A percentile compares a stretch with the other conserved stretches of the same genome.
Evolutionary conservation across 2,888 invertebrate genomes (phyloP).

Genomic region (Drosophila imparisetae): DNA sequence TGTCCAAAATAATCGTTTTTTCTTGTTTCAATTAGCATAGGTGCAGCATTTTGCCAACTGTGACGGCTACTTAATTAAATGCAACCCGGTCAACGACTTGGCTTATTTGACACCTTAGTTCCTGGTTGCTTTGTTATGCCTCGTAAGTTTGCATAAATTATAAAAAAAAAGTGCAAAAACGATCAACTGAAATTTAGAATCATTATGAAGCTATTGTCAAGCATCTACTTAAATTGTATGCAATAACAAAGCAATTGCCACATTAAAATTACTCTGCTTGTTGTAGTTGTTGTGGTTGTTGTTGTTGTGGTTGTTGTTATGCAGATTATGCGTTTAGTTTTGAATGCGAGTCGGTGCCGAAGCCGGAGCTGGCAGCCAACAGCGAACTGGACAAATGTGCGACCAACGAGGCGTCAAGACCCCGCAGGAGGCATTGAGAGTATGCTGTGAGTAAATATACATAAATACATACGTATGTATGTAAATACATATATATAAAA

Average conservation of each 20-base stretch:
- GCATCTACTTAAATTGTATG: conserved; percentile 41
- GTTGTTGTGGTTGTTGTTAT: conserved; percentile 24
- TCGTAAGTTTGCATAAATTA: conserved; percentile 37
- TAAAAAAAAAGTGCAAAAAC: conserved; percentile 39
- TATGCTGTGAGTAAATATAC: conserved; percentile 39
- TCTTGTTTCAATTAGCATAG: neutral
- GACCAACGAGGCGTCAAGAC: conserved; percentile 63
- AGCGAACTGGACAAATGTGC: conserved; percentile 64
- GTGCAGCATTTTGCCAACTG: neutral
- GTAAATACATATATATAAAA: conserved; percentile 6
- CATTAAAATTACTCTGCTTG: conserved; percentile 56
- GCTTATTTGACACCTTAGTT: conserved; percentile 9
- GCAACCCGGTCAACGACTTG: conserved; percentile 15
- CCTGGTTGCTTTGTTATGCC: conserved; percentile 6
- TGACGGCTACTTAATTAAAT: conserved; percentile 2
- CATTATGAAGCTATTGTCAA: conserved; percentile 48
- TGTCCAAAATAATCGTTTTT: neutral
- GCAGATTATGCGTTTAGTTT: conserved; percentile 28
- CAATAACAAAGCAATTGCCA: conserved; percentile 49
- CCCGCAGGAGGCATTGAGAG: conserved; percentile 59
- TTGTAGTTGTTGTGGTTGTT: conserved; percentile 17
- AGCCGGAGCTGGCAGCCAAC: conserved; percentile 5
- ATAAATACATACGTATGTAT: conserved; percentile 14
- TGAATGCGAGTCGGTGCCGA: conserved; percentile 25
- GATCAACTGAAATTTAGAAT: conserved; percentile 19